Percentiles rank a stretch among this genome's conserved stretches.
Conservation (phyloP, 2,113 vertebrate species). For the Todiramphus chloris region DNA sequence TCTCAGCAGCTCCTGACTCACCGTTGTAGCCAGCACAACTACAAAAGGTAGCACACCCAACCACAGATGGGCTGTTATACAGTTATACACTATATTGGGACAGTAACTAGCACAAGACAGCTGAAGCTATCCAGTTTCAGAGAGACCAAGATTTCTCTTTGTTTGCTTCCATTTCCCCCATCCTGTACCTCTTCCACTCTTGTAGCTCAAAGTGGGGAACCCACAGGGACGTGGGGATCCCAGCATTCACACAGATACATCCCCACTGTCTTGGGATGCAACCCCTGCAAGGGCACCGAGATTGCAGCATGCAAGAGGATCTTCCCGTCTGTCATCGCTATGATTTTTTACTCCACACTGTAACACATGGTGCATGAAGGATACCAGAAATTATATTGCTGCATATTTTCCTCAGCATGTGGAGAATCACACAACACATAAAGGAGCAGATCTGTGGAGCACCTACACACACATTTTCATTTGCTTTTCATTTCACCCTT, state of each 20-base stretch:
- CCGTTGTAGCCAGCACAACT: background rate
- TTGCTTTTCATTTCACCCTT: background rate
- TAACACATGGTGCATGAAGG: background rate
- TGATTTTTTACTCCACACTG: background rate
- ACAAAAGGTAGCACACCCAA: background rate
- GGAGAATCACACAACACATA: background rate
- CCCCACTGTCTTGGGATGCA: background rate
- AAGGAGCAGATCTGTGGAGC: background rate
- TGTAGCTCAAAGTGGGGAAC: background rate
- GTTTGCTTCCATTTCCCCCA: background rate
- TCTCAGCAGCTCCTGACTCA: background rate
- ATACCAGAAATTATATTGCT: background rate
- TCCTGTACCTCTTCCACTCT: background rate
- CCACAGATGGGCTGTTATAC: background rate
- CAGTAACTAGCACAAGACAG: background rate
- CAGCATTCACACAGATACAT: background rate
- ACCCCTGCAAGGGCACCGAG: background rate
- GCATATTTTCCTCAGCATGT: background rate
- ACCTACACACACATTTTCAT: rapidly evolving
- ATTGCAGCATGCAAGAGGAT: background rate
- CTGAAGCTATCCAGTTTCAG: background rate
- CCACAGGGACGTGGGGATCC: background rate
- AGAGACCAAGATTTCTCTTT: background rate
- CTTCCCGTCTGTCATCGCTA: background rate
- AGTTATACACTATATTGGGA: background rate